Evolutionary conservation across 92 coral and sea anemone genomes (phyloP).

Genomic region (Montipora capitata): DNA sequence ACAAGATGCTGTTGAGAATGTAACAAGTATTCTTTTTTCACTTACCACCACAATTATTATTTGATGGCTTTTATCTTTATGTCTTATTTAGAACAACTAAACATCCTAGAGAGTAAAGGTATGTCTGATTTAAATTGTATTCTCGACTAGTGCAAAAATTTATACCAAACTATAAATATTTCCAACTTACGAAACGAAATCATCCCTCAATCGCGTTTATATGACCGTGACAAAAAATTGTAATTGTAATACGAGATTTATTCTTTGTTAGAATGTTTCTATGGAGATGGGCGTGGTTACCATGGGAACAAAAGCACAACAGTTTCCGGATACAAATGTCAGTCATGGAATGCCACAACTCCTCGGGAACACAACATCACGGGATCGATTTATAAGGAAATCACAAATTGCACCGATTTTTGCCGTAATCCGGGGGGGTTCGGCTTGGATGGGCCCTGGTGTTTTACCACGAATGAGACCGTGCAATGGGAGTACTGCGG

Average conservation of each 20-base stretch:
- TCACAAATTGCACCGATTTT: slow-evolving; percentile 8
- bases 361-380: not conserved
- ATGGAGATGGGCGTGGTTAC: slow-evolving; percentile 27
- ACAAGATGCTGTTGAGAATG: no score
- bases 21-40: no score
- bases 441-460: slow-evolving; percentile 34
- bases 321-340: slow-evolving; percentile 1
- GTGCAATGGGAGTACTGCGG: slow-evolving; percentile 39
- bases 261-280: slow-evolving; percentile 13
- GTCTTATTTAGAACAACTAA: not conserved
- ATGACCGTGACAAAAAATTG: no score
- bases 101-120: slow-evolving; percentile 32
- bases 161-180: no score
- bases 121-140: not conserved
- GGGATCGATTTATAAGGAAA: not conserved
- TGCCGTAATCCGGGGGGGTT: slow-evolving; percentile 43
- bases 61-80: not conserved
- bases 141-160: no score
- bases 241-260: no score
- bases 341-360: slow-evolving; percentile 17
- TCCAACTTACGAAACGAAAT: no score
- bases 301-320: not conserved
- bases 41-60: not conserved
- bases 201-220: no score
- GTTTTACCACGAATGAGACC: slow-evolving; percentile 10